phyloP scores from a whole-genome alignment of 2,797 vertebrate species.

The Chiloscyllium punctatum region DNA sequence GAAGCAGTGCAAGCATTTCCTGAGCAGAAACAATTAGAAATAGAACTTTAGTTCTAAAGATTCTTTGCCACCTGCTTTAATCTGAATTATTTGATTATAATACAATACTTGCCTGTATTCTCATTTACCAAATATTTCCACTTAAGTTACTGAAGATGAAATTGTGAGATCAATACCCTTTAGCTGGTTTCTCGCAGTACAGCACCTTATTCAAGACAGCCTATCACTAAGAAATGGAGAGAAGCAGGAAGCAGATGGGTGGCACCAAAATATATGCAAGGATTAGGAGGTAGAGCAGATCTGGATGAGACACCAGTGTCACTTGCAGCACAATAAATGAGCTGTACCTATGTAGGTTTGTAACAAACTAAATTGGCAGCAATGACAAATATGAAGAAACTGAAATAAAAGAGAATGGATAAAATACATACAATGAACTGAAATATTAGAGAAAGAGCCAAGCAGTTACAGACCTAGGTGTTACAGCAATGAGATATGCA shows the following conservation, averaged over 20 bases:
- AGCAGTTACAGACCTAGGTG: not conserved
- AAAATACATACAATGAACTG: not conserved
- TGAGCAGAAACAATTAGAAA: not conserved
- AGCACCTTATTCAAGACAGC: not conserved
- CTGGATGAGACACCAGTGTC: not conserved
- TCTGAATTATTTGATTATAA: not conserved
- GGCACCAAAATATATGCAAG: not conserved
- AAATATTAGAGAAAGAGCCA: not conserved
- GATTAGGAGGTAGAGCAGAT: not conserved
- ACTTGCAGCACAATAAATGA: not conserved
- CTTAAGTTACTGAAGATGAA: not conserved
- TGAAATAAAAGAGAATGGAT: not conserved
- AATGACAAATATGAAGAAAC: not conserved
- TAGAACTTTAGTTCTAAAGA: not conserved
- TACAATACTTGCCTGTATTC: not conserved
- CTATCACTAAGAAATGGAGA: not conserved
- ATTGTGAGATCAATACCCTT: not conserved
- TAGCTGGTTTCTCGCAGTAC: not conserved
- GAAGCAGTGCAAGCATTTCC: not conserved
- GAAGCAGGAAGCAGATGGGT: not conserved
- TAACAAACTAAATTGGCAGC: not conserved
- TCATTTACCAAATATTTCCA: not conserved
- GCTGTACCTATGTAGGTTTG: not conserved
- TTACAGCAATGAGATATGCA: not conserved
- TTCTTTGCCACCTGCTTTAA: not conserved